Base-by-base conservation (phyloP, 2,113 vertebrate species). In the Bujurquina vittata region DNA sequence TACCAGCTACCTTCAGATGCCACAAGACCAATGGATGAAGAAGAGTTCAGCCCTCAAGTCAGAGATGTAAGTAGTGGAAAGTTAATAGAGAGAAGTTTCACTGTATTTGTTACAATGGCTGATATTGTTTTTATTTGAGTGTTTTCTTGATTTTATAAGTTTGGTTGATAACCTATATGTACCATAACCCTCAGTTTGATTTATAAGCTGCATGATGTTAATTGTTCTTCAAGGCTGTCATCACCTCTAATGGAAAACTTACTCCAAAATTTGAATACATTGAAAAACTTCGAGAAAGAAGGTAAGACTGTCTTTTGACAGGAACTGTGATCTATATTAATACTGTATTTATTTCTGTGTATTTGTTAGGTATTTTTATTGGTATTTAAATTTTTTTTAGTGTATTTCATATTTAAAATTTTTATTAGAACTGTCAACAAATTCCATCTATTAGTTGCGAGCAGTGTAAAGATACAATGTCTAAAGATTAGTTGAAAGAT, bases 181-280 rank as follows among this genome's bases (percentile, higher is more conserved):
- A 33, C 31, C 31, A 33, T 33, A 6, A 33, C 31, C 31, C 6
- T 33, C 31, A 33, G 31, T 33, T 33, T 6, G 31, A 6, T 33
- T 33, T 33, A 33, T 33, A 33, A 33, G 4, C 31, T 33, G 4
- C 31, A 33, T 29, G 14, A 75, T 9, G 54, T 73, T 78, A 7
- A 35, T 10, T 87, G 95, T 85, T 52, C 10, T 88, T 95, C 72
- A 92, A 99, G 98, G 98, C 98, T 89, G 96, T 99, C 88, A 99
- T 99, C 94, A 95, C 97, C 37, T 98, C 98, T 61, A 99, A 99
- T 46, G 98, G 98, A 86, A 93, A 83, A n/a, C 94, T 99, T 87
- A 96, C 98, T 88, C 94, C 97, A 6, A 99, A 99, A 88, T 99
- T 97, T 94, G 96, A 99, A 83, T 99, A 99, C 90, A 99, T 99